Base-by-base conservation (phyloP, 2,797 vertebrate species). In the Cynodonichthys magdalenae region DNA sequence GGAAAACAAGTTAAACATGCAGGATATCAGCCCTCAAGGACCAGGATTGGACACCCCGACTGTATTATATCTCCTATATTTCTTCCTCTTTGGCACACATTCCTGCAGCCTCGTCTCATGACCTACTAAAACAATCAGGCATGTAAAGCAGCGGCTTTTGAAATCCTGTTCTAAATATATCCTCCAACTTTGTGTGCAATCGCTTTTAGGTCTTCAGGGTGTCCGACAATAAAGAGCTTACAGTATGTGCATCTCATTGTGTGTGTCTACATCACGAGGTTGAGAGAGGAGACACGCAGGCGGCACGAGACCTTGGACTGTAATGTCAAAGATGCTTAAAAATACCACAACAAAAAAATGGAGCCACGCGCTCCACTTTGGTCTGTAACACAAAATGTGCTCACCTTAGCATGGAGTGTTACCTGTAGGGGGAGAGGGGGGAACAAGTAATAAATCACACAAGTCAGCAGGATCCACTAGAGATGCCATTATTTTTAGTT, bases 71-170 rank as follows among this genome's bases (percentile, higher is more conserved):
- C 34, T 55, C 46, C 36, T 50, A 39, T 50, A 39, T 39, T 18
- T n/a, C 44, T 52, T 59, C 52, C 15, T 59, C 73, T 75, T 81
- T 87, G 82, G 84, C 89, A 89, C 77, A 90, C 71, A 80, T 86
- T 80, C 75, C 39, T 9, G 11, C 79, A 70, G 59, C 74, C 67
- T 72, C 75, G 69, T 86, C 66, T 53, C 59, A 59, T 90, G 90
- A 90, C 90, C 90, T 77, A 90, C 60, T 90, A 90, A 92, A 87
- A 91, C 86, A 90, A 80, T 89, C 86, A 86, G 80, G 76, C 88
- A 88, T 87, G 80, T 70, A 79, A 87, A 87, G 69, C 47, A 75
- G 62, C 73, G 63, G 64, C 31, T 48, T 75, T 69, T 58, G 60
- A 78, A 63, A 59, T 75, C 57, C 51, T 65, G 62, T 58, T 70